These are phyloP conservation scores for Danio albolineatus DNA, from an alignment of 2,797 vertebrate species.

Conservation along the genomic window DNA sequence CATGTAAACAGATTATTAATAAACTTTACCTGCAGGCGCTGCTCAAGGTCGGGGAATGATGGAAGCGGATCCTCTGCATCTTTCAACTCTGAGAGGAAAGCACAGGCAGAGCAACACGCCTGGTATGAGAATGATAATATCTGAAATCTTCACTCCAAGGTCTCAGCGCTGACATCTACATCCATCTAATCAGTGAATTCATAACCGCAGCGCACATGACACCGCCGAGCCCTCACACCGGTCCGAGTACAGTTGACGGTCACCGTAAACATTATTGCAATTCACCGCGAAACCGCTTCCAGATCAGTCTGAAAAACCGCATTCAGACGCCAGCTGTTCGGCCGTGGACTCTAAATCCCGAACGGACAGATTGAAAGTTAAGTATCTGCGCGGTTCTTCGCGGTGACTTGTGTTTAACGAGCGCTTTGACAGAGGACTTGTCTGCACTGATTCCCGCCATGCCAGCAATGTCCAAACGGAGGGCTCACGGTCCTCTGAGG, in stretches of 20 bases:
- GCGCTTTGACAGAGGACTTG: conserved; percentile 68
- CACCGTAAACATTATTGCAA: not conserved
- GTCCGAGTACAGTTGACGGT: not conserved
- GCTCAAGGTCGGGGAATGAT: conserved; percentile 91
- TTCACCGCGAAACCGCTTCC: conserved; percentile 22
- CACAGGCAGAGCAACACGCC: conserved; percentile 32
- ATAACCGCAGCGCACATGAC: conserved; percentile 13
- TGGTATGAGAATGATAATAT: conserved; percentile 36
- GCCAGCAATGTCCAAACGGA: conserved; percentile 70
- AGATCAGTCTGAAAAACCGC: conserved; percentile 3
- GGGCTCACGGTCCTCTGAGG: conserved; percentile 75
- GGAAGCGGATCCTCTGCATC: conserved; percentile 83
- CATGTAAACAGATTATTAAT: not conserved
- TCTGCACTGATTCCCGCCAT: conserved; percentile 67
- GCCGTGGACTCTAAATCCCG: conserved; percentile 46
- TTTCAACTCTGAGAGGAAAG: conserved; percentile 77
- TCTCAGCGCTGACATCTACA: conserved; percentile 32
- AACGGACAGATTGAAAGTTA: conserved; percentile 51
- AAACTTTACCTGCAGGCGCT: conserved; percentile 91
- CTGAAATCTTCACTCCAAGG: conserved; percentile 33
- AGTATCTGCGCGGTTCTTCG: conserved; percentile 39
- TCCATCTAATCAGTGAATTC: conserved; percentile 35
- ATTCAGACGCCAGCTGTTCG: conserved; percentile 34
- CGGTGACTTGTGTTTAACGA: conserved; percentile 50
- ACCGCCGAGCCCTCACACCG: conserved; percentile 10